Base-by-base conservation (phyloP, 1,140 invertebrate species). In the Metaphire vulgaris region DNA sequence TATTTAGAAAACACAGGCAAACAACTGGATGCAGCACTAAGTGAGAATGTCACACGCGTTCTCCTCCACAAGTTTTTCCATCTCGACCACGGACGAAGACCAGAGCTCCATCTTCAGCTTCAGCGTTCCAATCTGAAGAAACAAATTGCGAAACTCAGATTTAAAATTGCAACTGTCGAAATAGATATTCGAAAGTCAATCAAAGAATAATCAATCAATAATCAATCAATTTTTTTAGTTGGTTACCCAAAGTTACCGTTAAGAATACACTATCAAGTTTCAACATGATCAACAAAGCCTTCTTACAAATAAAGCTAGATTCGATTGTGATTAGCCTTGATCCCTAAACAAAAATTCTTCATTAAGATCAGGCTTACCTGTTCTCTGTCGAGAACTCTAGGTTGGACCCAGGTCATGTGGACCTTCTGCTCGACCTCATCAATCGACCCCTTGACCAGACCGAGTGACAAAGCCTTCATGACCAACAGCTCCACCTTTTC, bases 381-480 rank as follows among this genome's bases (percentile, higher is more conserved):
- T 74, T 88, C 82, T 73, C 88, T 87, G 81, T 95, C 92, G 0
- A 97, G 86, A 12, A 97, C 95, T 79, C 96, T 88, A 0, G 95
- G 95, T 85, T 97, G 95, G 28, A 97, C 92, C 94, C 93, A 96
- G 29, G 90, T 92, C 88, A 95, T 91, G 83, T 92, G 90, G 2
- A 95, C 92, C 76, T 89, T 91, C 74, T 88, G 86, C 26, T 91
- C 90, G 1, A 98, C 95, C 87, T 99, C 94, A 88, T 99, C 96
- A 80, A 99, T 99, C 69, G 91, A 92, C 33, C 97, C 97, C 78
- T 92, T 91, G 1, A 99, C 93, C 0, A 99, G 89, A 68, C 93
- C 93, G 80, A 98, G 91, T n/a, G 95, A 93, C 32, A 99, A 85
- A 0, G 97, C 97, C 87, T 98, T 97, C 97, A 99, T 99, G 1